Base-by-base conservation (phyloP, 1,140 invertebrate species). In the Anastrepha ludens region DNA sequence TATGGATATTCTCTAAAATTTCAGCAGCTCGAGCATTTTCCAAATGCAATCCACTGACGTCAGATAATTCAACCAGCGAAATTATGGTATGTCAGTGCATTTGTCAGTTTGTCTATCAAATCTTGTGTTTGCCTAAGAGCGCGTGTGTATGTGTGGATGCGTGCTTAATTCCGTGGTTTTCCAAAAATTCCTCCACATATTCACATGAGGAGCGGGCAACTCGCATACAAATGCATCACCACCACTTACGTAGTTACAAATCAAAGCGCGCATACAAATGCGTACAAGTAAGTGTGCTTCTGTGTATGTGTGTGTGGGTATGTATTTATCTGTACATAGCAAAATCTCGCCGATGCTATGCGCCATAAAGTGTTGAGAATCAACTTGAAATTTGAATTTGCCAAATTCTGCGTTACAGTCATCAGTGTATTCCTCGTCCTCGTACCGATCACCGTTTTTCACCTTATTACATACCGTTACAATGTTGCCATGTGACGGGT, bases 371-470 rank as follows among this genome's bases (percentile, higher is more conserved):
- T 74, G 67, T 74, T n/a, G 67, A 74, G 17, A 74, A 74, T 74
- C 67, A 74, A 74, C 67, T 74, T 74, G 39, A 74, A 74, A 74
- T 74, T 74, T 74, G 67, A 74, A 74, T 74, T 74, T 74, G 67
- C 67, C 44, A 74, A 47, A 74, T 47, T 13, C 67, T n/a, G 39
- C 11, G 67, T 41, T 11, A 17, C 41, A 74, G 11, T 13, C 41
- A 15, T 13, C 41, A 7, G n/a, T 6, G 64, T 29, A 29, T 29
- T 29, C 17, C 17, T n/a, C 4, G 9, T 20, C 64, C 6, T 65
- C 20, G 8, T 29, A 2, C 20, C 20, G n/a, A 29, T 39, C 17
- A 29, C 64, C 17, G n/a, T n/a, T 20, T 8, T 29, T 20, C 64
- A 29, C n/a, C 64, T 9, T 41, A 15, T 29, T 47, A 3, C 65